phyloP scores from a whole-genome alignment of 2,113 vertebrate species.

The Rallus limicola region DNA sequence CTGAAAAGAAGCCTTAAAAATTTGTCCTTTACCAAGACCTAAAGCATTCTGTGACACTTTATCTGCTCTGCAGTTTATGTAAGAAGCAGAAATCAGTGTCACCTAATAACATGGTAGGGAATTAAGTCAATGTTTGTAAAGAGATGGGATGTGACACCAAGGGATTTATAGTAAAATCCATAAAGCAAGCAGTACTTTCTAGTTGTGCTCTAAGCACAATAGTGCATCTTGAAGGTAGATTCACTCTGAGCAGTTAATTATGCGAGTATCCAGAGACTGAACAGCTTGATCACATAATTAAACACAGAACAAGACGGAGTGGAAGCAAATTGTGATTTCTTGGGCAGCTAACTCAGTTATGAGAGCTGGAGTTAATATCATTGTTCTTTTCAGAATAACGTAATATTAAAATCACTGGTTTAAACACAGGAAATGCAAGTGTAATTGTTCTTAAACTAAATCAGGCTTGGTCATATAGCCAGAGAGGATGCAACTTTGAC shows the following conservation, averaged over 20 bases:
- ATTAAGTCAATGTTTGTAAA: neutral
- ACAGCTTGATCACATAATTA: neutral
- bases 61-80: neutral
- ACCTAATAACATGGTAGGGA: neutral
- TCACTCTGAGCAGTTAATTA: neutral
- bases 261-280: neutral
- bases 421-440: conserved; percentile 57
- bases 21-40: accelerated
- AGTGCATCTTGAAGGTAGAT: neutral
- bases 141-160: neutral
- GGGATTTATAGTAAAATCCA: neutral
- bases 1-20: neutral
- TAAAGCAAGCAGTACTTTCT: neutral
- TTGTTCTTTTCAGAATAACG: conserved; percentile 21
- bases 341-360: neutral
- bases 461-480: conserved; percentile 6
- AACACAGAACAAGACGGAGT: neutral
- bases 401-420: neutral
- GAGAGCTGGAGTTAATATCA: neutral
- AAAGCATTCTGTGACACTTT: neutral
- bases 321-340: neutral
- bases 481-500: conserved; percentile 64
- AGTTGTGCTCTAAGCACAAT: neutral
- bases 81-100: neutral
- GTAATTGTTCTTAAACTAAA: conserved; percentile 39